A percentile compares a stretch with the other conserved stretches of the same genome.
phyloP scores from a whole-genome alignment of 2,797 vertebrate genomes.

The Galagoides demidoff region DNA sequence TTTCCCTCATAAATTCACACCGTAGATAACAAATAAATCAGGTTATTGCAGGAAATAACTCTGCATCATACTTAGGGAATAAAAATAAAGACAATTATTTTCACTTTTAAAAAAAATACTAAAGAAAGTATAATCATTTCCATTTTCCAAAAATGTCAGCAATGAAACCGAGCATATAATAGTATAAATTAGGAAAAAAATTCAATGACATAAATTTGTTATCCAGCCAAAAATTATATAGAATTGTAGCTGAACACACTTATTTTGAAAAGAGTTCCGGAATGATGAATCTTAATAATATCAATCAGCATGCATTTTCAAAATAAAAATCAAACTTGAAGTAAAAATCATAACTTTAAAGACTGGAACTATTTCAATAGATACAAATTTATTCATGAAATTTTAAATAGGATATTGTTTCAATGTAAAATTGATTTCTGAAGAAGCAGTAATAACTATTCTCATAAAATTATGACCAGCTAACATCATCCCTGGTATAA shows the following conservation, averaged over 20 bases:
- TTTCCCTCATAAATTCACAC: neutral
- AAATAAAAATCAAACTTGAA: slow-evolving; percentile 81
- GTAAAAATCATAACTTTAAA: slow-evolving; percentile 74
- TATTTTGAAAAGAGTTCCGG: slow-evolving; percentile 72
- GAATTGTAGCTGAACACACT: slow-evolving; percentile 50
- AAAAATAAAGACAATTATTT: slow-evolving; percentile 63
- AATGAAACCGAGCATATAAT: slow-evolving; percentile 57
- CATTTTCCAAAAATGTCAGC: slow-evolving; percentile 60
- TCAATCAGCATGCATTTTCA: slow-evolving; percentile 81
- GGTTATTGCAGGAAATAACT: slow-evolving; percentile 40
- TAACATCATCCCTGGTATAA: slow-evolving; percentile 80
- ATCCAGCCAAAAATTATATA: slow-evolving; percentile 72
- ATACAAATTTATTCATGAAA: slow-evolving; percentile 83
- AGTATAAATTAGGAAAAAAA: slow-evolving; percentile 50
- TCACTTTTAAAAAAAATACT: slow-evolving; percentile 52
- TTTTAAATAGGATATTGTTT: slow-evolving; percentile 83
- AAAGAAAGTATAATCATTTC: slow-evolving; percentile 67
- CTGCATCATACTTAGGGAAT: neutral
- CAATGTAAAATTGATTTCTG: slow-evolving; percentile 76
- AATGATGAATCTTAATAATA: slow-evolving; percentile 80
- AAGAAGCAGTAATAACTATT: slow-evolving; percentile 69
- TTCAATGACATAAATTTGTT: slow-evolving; percentile 63
- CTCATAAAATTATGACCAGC: slow-evolving; percentile 77
- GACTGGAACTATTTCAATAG: slow-evolving; percentile 77
- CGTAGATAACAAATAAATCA: neutral